A percentile compares a stretch with the other conserved stretches of the same genome.
Evolutionary conservation across 2,797 vertebrate genomes (phyloP).

Genomic region (Aotus griseimembra): DNA sequence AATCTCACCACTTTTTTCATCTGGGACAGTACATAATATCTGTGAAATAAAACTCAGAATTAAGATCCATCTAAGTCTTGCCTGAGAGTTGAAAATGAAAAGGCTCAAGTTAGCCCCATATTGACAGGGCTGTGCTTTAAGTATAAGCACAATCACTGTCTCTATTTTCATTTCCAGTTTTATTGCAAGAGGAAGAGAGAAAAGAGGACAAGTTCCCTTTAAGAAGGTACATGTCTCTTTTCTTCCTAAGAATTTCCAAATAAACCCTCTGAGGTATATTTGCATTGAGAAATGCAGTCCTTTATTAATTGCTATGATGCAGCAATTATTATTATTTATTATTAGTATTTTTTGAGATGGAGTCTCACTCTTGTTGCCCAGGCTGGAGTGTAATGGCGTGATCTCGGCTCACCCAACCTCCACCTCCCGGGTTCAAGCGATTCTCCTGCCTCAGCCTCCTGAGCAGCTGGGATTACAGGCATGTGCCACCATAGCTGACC

Average conservation of each 20-base stretch:
- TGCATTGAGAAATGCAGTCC: background rate
- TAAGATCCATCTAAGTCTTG: background rate
- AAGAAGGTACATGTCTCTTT: background rate
- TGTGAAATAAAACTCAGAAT: background rate
- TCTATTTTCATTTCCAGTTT: background rate
- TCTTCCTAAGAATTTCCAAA: background rate
- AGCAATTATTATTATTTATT: background rate
- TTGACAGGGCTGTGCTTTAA: background rate
- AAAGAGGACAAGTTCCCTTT: background rate
- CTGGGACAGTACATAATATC: background rate
- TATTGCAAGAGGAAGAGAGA: background rate
- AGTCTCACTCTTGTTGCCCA: too few relatives aligned
- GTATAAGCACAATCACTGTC: rapidly evolving
- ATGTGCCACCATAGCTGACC: too few relatives aligned
- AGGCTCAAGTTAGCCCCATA: background rate
- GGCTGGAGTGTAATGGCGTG: too few relatives aligned
- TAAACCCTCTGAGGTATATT: background rate
- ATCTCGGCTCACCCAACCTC: too few relatives aligned
- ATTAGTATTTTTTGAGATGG: too few relatives aligned
- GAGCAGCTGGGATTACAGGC: too few relatives aligned
- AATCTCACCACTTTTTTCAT: background rate
- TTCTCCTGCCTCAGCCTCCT: too few relatives aligned
- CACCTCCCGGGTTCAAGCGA: too few relatives aligned
- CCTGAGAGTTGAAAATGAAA: background rate
- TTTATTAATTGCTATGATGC: background rate